Evolutionary conservation across 2,888 invertebrate species (phyloP), one percentile per base, ranked within the genome.

Genomic region (Minunthozetes semirufus): DNA sequence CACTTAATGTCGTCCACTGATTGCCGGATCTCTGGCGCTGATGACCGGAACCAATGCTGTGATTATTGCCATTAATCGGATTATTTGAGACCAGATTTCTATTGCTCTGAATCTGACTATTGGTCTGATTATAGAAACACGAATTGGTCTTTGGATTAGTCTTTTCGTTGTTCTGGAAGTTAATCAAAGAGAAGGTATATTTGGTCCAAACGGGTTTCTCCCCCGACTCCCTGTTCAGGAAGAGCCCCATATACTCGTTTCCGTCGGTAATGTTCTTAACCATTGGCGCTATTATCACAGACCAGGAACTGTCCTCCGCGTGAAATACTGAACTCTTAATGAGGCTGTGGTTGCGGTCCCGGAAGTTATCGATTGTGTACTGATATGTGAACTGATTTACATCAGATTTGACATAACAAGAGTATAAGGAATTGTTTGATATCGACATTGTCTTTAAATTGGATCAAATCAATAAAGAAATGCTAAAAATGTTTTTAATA

Each of bases 291-390:
- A 63, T 25, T 1, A 63, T 29, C 63, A 63, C 63, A 9, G 63
- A 8, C 63, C 63, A 63, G 15, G 63, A 63, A 33, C 63, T 63
- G 63, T 63, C 63, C 17, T 63, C 63, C 29, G 63, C 63, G 63
- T 63, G 63, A 29, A 63, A 63, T 29, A 63, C 63, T 3, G 63
- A 29, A 63, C 15, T 17, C 29, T 63, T 63, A 4, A 63, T n/a
- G 13, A 63, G 33, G 29, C 19, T 59, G 59, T 63, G 63, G 63
- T 63, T 63, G 6, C 63, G 63, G 19, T 63, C 63, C 8, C 29
- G 29, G 63, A 63, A 29, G 63, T 29, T 29, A 29, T 63, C 63
- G 17, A 63, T 29, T 63, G 63, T 29, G 17, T 33, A 63, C 29
- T 29, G 17, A 25, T 63, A 63, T 25, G 63, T 63, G 29, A 63